Evolutionary conservation across 2,888 invertebrate genomes (phyloP), one percentile per base, ranked within the genome.

Genomic region (Linnaemya tessellans): DNA sequence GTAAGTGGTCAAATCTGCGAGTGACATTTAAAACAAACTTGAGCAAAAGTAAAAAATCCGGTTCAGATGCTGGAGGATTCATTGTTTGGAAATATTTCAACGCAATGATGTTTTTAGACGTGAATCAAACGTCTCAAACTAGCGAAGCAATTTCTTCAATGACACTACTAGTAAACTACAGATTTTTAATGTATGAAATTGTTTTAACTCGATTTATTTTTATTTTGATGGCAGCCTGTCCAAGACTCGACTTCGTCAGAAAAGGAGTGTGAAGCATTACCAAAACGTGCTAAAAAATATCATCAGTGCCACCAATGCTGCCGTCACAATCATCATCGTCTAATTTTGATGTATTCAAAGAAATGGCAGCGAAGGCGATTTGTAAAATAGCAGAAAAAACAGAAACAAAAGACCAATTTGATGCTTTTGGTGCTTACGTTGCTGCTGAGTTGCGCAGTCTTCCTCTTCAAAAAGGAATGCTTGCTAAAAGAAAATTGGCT

Each of bases 351-450:
- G 10, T 9, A 41, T 70, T 70, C 13, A 70, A 41, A 41, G 70
- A 70, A 70, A 38, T 54, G 70, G 56, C 54, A 41, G 54, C 70
- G 10, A 70, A 70, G n/a, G 70, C 56, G 5, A 54, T 22, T 1
- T 70, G 25, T 54, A 41, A 22, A 7, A 56, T 56, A 41, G 70
- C 68, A 18, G 54, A 41, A 30, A n/a, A 64, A 13, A 22, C 68
- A 20, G 30, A 51, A 8, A 18, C 11, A 41, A 68, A 41, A 54
- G 35, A 35, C n/a, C 38, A 54, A 9, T 54, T 68, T 22, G 68
- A 68, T 20, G 54, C 8, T n/a, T n/a, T n/a, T n/a, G n/a, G n/a
- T n/a, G n/a, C n/a, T n/a, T n/a, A n/a, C n/a, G n/a, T n/a, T n/a
- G n/a, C n/a, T n/a, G n/a, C n/a, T n/a, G n/a, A n/a, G n/a, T n/a